phyloP scores from a whole-genome alignment of 1,140 invertebrate species.

The Drosophila bocqueti region DNA sequence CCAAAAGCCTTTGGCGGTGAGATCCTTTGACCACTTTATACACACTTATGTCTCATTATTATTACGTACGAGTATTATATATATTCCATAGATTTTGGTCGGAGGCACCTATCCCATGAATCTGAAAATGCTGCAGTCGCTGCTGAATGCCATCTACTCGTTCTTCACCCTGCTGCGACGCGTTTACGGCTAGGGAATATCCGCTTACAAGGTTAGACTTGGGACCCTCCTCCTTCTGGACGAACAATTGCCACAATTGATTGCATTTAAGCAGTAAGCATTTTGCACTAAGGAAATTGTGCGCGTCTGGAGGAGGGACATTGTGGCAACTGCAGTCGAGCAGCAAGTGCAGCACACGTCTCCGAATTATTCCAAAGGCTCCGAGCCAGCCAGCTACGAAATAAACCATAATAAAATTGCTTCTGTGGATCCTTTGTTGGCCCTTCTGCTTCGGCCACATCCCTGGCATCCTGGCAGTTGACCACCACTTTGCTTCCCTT shows the following conservation, averaged over 20 bases:
- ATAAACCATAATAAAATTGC: conserved; percentile 80
- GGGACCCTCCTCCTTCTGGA: conserved; percentile 3
- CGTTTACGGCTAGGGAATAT: conserved; percentile 53
- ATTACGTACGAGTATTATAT: conserved; percentile 13
- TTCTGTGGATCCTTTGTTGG: conserved; percentile 47
- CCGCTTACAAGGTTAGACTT: conserved; percentile 18
- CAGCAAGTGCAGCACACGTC: conserved; percentile 48
- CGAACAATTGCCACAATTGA: conserved; percentile 65
- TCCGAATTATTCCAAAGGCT: conserved; percentile 31
- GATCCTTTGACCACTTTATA: neutral
- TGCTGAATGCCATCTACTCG: conserved; percentile 68
- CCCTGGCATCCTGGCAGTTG: conserved; percentile 19
- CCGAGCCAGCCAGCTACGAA: conserved; percentile 34
- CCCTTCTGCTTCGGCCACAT: conserved; percentile 7
- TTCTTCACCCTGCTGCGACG: conserved; percentile 70
- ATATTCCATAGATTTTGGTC: conserved; percentile 59
- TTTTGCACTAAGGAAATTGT: conserved; percentile 30
- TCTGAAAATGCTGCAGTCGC: conserved; percentile 70
- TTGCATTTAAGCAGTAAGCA: conserved; percentile 65
- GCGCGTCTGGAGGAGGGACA: conserved; percentile 13
- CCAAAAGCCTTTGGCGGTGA: conserved; percentile 75
- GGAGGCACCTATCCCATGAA: conserved; percentile 74
- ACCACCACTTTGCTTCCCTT: conserved; percentile 25
- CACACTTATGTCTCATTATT: neutral
- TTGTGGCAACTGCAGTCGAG: conserved; percentile 53